Conservation (phyloP, 2,797 vertebrate species). For the Coccyzus lansbergi region DNA sequence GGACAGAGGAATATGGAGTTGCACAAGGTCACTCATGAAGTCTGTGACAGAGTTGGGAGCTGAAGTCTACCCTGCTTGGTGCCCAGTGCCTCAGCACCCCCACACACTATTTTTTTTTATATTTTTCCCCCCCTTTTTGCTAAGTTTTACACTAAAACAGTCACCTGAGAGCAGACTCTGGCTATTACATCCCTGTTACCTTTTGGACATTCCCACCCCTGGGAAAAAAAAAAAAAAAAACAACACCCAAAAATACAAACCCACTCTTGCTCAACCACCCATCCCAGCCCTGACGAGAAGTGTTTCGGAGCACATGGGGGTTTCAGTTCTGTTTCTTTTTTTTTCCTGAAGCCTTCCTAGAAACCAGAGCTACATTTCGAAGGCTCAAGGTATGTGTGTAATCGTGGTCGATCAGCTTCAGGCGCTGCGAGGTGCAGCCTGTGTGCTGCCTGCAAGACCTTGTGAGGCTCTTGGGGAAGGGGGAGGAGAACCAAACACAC, state of each 20-base stretch:
- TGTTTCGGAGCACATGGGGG: neutral
- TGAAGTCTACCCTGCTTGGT: neutral
- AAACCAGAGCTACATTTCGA: neutral
- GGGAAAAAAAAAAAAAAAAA: neutral
- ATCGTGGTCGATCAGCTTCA: neutral
- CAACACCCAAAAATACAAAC: too few species aligned
- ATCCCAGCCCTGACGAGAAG: neutral
- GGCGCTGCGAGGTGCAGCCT: neutral
- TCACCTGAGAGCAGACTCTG: neutral
- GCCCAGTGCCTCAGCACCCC: neutral
- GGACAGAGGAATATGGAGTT: neutral
- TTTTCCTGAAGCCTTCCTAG: neutral
- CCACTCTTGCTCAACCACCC: neutral
- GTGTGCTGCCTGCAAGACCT: neutral
- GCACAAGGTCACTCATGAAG: slow-evolving; percentile 42
- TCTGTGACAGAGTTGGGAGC: neutral
- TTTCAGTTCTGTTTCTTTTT: neutral
- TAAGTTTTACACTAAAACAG: neutral
- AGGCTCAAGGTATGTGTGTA: neutral
- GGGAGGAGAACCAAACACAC: too few species aligned
- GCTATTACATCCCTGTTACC: neutral
- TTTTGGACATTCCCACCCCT: neutral
- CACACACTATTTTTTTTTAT: neutral
- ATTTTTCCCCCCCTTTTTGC: neutral
- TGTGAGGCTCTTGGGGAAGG: neutral